Base-by-base conservation (phyloP, 2,113 vertebrate genomes). In the Xerus inauris region DNA sequence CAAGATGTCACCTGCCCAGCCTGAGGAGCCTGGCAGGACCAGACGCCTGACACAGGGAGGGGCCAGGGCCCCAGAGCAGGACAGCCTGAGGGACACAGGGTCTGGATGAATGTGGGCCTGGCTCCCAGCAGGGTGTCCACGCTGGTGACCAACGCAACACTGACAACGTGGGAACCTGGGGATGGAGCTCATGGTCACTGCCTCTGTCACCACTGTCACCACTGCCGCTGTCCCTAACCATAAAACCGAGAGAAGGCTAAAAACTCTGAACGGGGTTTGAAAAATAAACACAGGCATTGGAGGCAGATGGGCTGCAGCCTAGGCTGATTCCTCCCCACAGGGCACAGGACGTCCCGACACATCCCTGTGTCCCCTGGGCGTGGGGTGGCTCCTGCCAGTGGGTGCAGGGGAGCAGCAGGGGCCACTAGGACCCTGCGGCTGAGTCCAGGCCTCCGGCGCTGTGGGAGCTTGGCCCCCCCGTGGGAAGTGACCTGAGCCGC, bases 11-110 rank as follows among this genome's bases (percentile, higher is more conserved):
- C 54, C 19, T 5, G 5, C 54, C 20, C 54, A 20, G 54, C 54
- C 54, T 20, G 19, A 42, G 12, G 32, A 2, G 9, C 35, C 11
- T 4, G 2, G 2, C 65, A 12, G 32, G 54, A 14, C 12, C 0
- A 0, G 49, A 22, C 0, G 0, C 0, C n/a, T 8, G 13, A 22
- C 1, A 17, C 13, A 6, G 4, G 0, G 1, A 0, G 57, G 49
- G 0, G 6, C 8, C 45, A 4, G 5, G 7, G 11, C 26, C 88
- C 32, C 6, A 20, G 45, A 8, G 3, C 4, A 5, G 30, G 69
- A 14, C 0, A 6, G 1, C 26, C 6, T 1, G 2, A 28, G 57
- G 40, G 45, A 54, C 51, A 4, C n/a, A n/a, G 62, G 6, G 24
- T 16, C 49, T 1, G n/a, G 30, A 5, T 3, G 24, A 1, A 20